Evolutionary conservation across 2,113 vertebrate species (phyloP), one percentile per base, ranked within the genome.

Genomic region (Bubo blakistoni): DNA sequence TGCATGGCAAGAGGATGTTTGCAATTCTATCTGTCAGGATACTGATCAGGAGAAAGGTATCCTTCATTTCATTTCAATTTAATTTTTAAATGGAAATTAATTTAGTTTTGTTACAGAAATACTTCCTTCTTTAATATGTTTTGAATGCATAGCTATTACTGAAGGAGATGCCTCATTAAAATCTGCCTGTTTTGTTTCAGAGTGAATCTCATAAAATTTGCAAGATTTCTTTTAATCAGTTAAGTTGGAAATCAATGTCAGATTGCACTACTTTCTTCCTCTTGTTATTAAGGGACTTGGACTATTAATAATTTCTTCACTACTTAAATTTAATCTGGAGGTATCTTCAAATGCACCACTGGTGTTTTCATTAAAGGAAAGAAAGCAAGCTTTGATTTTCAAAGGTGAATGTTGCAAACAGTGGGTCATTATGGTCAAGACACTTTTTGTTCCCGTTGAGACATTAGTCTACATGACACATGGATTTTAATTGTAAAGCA

Each of bases 141-240:
- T 96, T 85, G 79, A 93, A 92, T 89, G 29, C 36, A 46, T 10
- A 55, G 46, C 74, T 82, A 46, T 94, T 96, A 70, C 40, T 40
- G 55, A 69, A 76, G n/a, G 84, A 86, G 34, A 91, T 54, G 49
- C 27, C 67, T 92, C 74, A 91, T 90, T 89, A 94, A 94, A 94
- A 88, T 85, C 59, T 92, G 40, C 65, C 57, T 65, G 29, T 20
- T 96, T 89, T 95, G 67, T 92, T 92, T 93, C 65, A 87, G 74
- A 94, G 18, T 49, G 38, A 94, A 94, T 61, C 16, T 55, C 76
- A 69, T 61, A 93, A 95, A 57, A 90, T 89, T 80, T 73, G 20
- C 51, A 92, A 86, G 46, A 46, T 77, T 86, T 82, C 54, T 88
- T 96, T 94, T 67, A 83, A 88, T 88, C 86, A 81, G 49, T 70